Conservation (phyloP, 2,113 vertebrate species). For the Theropithecus gelada region DNA sequence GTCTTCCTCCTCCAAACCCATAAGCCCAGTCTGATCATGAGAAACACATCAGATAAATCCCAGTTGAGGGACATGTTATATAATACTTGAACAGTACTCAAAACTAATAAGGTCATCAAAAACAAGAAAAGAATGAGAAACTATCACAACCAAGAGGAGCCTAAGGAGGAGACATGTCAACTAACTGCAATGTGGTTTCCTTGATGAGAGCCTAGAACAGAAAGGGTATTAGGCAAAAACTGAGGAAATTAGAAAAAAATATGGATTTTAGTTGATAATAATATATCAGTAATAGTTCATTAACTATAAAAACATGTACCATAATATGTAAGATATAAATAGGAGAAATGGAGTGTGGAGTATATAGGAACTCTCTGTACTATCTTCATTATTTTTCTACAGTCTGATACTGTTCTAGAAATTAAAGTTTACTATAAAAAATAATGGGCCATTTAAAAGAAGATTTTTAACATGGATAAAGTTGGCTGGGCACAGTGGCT, state of each 20-base stretch:
- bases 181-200: neutral
- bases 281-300: neutral
- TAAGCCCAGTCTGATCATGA: neutral
- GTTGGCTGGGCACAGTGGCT: too few relatives aligned
- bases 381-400: neutral
- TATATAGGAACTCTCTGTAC: neutral
- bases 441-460: neutral
- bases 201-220: neutral
- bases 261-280: neutral
- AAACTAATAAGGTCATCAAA: neutral
- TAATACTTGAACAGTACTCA: neutral
- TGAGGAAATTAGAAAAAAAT: neutral
- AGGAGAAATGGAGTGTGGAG: neutral
- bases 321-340: neutral
- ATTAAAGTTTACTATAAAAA: conserved; percentile 24
- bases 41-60: neutral
- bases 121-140: neutral
- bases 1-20: neutral
- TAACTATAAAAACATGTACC: neutral
- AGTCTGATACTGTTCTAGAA: neutral
- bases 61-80: neutral
- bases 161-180: neutral
- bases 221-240: neutral
- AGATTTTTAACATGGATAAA: neutral
- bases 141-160: neutral